phyloP scores from a whole-genome alignment of 2,888 invertebrate genomes.

The Agrenia bidenticulata region DNA sequence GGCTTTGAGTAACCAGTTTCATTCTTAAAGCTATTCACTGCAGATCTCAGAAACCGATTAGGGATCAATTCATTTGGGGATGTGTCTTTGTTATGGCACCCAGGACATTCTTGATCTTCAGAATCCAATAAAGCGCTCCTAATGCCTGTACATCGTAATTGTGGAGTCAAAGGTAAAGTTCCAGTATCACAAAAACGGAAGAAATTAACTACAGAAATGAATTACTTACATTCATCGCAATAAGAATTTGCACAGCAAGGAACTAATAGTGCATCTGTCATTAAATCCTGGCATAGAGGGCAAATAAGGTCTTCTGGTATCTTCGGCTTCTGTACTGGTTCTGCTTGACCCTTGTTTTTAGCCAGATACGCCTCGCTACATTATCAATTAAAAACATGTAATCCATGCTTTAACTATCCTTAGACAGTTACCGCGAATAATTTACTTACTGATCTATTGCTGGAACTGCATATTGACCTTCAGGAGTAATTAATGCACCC shows the following conservation, averaged over 20 bases:
- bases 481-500: slow-evolving; percentile 87
- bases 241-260: slow-evolving; percentile 98
- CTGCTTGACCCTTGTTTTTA: slow-evolving; percentile 38
- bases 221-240: slow-evolving; percentile 89
- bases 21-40: slow-evolving; percentile 86
- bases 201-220: slow-evolving; percentile 16
- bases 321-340: slow-evolving; percentile 58
- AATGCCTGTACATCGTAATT: slow-evolving; percentile 65
- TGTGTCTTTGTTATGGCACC: slow-evolving; percentile 88
- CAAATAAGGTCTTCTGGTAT: slow-evolving; percentile 91
- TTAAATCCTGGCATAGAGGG: slow-evolving; percentile 85
- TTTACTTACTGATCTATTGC: slow-evolving; percentile 76
- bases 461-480: slow-evolving; percentile 84
- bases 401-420: slow-evolving; percentile 17
- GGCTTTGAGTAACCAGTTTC: slow-evolving; percentile 80
- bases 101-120: slow-evolving; percentile 92
- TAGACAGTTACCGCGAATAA: neutral
- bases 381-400: slow-evolving; percentile 5
- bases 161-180: too few relatives aligned
- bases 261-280: slow-evolving; percentile 95
- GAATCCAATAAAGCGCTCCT: slow-evolving; percentile 84
- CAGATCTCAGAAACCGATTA: slow-evolving; percentile 83
- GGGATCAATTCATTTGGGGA: slow-evolving; percentile 91
- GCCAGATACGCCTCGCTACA: slow-evolving; percentile 55
- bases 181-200: too few relatives aligned